phyloP scores from a whole-genome alignment of 2,888 invertebrate species.

The Nesidiocoris tenuis region DNA sequence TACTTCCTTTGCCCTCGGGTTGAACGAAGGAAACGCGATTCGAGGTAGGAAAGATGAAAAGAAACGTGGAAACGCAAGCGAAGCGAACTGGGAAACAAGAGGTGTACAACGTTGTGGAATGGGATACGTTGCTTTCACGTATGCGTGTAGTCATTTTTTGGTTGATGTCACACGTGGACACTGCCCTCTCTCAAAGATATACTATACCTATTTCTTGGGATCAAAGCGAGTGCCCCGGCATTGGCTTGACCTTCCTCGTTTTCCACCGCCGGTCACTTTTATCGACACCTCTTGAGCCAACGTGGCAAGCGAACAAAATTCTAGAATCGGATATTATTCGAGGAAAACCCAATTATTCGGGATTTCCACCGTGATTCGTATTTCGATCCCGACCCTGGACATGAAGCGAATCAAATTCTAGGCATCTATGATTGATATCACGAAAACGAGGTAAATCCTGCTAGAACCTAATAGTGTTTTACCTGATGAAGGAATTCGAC shows the following conservation, averaged over 20 bases:
- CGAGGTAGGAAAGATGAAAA: neutral
- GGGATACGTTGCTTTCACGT: constrained; percentile 7
- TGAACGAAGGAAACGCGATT: neutral
- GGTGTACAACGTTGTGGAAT: neutral
- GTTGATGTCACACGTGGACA: constrained; percentile 30
- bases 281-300: neutral
- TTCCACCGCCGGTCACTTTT: neutral
- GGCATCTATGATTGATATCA: too few species aligned
- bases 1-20: neutral
- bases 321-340: too few species aligned
- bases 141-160: constrained; percentile 39
- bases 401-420: too few species aligned
- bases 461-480: too few species aligned
- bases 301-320: neutral
- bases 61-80: neutral
- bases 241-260: constrained; percentile 4
- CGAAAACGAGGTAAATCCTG: too few species aligned
- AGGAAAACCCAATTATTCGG: too few species aligned
- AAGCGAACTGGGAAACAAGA: neutral
- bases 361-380: too few species aligned
- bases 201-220: constrained; percentile 4
- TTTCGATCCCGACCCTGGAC: too few species aligned
- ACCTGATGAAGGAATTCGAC: too few species aligned
- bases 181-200: neutral
- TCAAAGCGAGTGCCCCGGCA: constrained; percentile 9